Evolutionary conservation across 2,113 vertebrate genomes (phyloP), one percentile per base, ranked within the genome.

Genomic region (Cricetomys ansorgei): DNA sequence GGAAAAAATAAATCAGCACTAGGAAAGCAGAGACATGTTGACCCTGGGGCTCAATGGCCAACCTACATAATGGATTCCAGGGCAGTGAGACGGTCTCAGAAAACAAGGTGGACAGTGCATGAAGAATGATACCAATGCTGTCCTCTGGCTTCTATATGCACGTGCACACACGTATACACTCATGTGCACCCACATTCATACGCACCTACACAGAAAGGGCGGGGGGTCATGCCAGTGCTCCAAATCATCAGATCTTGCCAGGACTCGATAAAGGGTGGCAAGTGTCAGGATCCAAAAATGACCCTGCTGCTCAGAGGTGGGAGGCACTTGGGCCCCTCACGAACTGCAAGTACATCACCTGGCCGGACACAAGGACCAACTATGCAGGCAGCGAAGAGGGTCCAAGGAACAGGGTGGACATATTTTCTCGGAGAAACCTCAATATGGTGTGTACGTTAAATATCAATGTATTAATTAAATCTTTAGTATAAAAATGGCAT

Each of bases 151-250:
- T 83, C 12, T 55, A 83, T n/a, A 48, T 7, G 23, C n/a, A 62
- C n/a, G 2, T 40, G 2, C 3, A 10, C 9, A 5, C 65, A 16
- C 15, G 19, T 21, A 59, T 16, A 1, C 12, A 16, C 1, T 1
- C 34, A 1, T 5, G 2, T 12, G 5, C 17, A 0, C 45, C 3
- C 25, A 7, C 40, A 45, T 40, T 4, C 72, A 75, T 9, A 4
- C 16, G 23, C 37, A 55, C 50, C 34, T 29, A 72, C 13, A 37
- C 73, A 17, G 40, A 21, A 92, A 55, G 37, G 80, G 40, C 15
- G 23, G 69, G n/a, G 21, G n/a, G 29, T 84, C 76, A n/a, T 7
- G 45, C 70, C 50, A 65, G 64, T 80, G 90, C 31, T 90, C 50
- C 34, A 15, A 90, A 91, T 45, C 17, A n/a, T 10, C 43, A 27